These are phyloP conservation scores for Colossoma macropomum DNA, from an alignment of 2,113 vertebrate genomes.

Conservation along the genomic window DNA sequence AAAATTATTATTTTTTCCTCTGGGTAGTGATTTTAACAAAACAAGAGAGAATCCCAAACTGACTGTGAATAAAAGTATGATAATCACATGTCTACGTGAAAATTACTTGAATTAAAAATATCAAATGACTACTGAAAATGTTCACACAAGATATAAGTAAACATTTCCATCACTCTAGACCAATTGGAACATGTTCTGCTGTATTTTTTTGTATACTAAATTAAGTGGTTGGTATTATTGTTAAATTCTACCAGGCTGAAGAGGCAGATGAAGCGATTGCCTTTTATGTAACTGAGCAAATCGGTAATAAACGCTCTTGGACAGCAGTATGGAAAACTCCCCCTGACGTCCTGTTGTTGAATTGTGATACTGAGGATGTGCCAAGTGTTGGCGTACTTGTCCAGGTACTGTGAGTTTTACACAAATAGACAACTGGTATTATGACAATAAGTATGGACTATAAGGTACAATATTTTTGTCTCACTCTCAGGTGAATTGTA, in stretches of 20 bases:
- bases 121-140: too few relatives aligned
- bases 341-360: constrained; percentile 65
- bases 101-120: too few relatives aligned
- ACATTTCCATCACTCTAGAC: too few relatives aligned
- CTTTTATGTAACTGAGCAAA: constrained; percentile 65
- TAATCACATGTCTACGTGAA: too few relatives aligned
- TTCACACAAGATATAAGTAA: too few relatives aligned
- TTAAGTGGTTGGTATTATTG: too few relatives aligned
- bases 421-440: not conserved
- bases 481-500: constrained; percentile 64
- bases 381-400: constrained; percentile 69
- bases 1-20: too few relatives aligned
- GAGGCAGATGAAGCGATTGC: constrained; percentile 63
- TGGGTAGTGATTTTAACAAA: too few relatives aligned
- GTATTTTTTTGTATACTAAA: too few relatives aligned
- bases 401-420: constrained; percentile 54
- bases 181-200: too few relatives aligned
- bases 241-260: constrained; percentile 60
- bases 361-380: constrained; percentile 67
- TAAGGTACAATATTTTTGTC: not conserved
- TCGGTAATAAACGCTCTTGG: constrained; percentile 66
- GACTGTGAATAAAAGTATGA: too few relatives aligned
- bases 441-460: constrained; percentile 6
- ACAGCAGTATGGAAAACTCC: constrained; percentile 71
- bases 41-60: too few relatives aligned